A percentile compares a stretch with the other conserved stretches of the same genome.
Evolutionary conservation across 1,140 invertebrate genomes (phyloP).

Genomic region (Bombus sylvicola): DNA sequence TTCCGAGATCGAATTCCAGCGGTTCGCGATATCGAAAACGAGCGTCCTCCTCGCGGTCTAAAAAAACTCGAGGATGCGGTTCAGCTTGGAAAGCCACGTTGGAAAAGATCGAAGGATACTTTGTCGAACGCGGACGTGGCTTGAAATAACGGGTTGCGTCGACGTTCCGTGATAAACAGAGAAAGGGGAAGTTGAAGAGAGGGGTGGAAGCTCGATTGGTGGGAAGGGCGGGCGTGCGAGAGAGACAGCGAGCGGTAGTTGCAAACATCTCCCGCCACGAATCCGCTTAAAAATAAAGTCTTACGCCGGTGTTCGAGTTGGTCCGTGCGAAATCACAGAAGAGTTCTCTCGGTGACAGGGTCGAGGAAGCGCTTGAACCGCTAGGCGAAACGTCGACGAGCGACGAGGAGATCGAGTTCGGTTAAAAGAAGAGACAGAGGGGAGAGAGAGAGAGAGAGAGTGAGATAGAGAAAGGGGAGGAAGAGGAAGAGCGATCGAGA

Average conservation of each 20-base stretch:
- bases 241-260: constrained; percentile 28
- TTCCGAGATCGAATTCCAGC: constrained; percentile 1
- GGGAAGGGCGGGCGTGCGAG: neutral
- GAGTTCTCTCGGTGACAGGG: constrained; percentile 39
- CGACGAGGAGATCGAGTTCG: neutral
- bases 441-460: no score
- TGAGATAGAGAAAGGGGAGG: no score
- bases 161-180: constrained; percentile 14
- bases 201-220: neutral
- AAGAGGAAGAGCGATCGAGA: no score
- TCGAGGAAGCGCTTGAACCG: constrained; percentile 20
- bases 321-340: constrained; percentile 50
- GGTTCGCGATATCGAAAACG: neutral
- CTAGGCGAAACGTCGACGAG: neutral
- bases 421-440: no score
- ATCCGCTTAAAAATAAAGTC: constrained; percentile 69
- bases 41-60: neutral
- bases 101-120: neutral
- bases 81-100: neutral
- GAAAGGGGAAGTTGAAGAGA: constrained; percentile 26
- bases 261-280: constrained; percentile 50
- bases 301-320: constrained; percentile 51
- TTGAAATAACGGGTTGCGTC: constrained; percentile 53
- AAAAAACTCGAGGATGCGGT: neutral
- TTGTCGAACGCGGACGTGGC: constrained; percentile 3